Conservation (phyloP, 2,113 vertebrate species). For the Grus americana region DNA sequence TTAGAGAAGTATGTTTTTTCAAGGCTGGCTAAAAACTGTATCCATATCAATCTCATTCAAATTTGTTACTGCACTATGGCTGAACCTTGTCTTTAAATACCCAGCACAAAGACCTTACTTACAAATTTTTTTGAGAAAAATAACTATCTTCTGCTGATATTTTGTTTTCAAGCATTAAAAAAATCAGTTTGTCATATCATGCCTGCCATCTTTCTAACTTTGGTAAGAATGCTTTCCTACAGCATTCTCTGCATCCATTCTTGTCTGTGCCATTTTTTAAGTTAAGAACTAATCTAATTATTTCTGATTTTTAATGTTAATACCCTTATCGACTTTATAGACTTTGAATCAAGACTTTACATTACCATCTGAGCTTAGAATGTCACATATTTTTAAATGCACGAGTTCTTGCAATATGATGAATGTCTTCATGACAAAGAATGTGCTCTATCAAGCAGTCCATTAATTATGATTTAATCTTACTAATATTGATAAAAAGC, state of each 20-base stretch:
- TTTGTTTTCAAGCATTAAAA: not conserved
- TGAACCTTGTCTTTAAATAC: not conserved
- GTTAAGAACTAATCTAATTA: not conserved
- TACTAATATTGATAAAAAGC: not conserved
- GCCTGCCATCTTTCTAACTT: not conserved
- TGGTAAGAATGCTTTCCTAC: not conserved
- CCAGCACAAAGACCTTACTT: not conserved
- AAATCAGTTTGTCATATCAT: not conserved
- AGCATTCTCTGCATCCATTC: not conserved
- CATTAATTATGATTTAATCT: not conserved
- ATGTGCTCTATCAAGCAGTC: not conserved
- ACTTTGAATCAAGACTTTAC: not conserved
- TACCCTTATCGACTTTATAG: not conserved
- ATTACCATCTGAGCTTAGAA: not conserved
- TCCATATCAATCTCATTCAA: not conserved
- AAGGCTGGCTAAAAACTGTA: not conserved
- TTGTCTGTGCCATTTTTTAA: not conserved
- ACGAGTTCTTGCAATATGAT: not conserved
- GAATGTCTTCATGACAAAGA: not conserved
- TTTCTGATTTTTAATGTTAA: not conserved
- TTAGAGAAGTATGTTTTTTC: not conserved
- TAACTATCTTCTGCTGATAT: rapidly evolving
- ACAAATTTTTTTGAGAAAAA: not conserved
- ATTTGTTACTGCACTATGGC: not conserved
- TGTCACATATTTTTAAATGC: not conserved